These are phyloP conservation scores for Tinea pellionella DNA, from an alignment of 2,888 invertebrate genomes.

Conservation along the genomic window DNA sequence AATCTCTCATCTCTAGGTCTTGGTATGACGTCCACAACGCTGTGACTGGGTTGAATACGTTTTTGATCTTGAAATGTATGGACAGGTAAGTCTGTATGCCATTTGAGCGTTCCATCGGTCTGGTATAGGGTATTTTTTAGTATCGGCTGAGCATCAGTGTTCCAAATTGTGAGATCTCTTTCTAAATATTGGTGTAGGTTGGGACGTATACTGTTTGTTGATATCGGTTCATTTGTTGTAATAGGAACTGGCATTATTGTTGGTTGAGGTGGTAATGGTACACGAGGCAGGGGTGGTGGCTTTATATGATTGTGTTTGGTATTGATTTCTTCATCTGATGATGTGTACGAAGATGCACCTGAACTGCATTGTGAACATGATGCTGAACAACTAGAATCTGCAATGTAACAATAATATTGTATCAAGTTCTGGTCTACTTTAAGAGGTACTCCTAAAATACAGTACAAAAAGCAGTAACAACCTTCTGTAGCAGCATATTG, in stretches of 20 bases:
- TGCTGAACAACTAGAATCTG: constrained; percentile 78
- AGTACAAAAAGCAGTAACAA: neutral
- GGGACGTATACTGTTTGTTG: constrained; percentile 48
- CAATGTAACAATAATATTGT: constrained; percentile 21
- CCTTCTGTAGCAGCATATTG: neutral
- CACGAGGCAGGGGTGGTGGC: constrained; percentile 19
- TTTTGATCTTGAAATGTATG: neutral
- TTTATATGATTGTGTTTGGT: neutral
- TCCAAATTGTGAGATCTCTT: constrained; percentile 55
- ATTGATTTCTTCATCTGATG: neutral
- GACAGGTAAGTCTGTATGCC: neutral
- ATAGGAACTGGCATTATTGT: constrained; percentile 42
- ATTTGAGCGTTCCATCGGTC: neutral
- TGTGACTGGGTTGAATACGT: constrained; percentile 14
- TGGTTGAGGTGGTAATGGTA: constrained; percentile 22
- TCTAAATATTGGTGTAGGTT: constrained; percentile 57
- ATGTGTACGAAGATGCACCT: constrained; percentile 36
- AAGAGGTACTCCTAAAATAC: no score
- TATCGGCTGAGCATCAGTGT: constrained; percentile 24
- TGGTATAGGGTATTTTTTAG: neutral
- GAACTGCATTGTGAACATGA: constrained; percentile 75
- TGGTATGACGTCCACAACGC: constrained; percentile 31
- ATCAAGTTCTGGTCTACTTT: no score
- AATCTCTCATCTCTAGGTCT: constrained; percentile 31
- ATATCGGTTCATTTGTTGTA: constrained; percentile 33